A percentile compares a stretch with the other conserved stretches of the same genome.
Conservation (phyloP, 2,888 invertebrate species). For the Caenorhabditis wallacei region DNA sequence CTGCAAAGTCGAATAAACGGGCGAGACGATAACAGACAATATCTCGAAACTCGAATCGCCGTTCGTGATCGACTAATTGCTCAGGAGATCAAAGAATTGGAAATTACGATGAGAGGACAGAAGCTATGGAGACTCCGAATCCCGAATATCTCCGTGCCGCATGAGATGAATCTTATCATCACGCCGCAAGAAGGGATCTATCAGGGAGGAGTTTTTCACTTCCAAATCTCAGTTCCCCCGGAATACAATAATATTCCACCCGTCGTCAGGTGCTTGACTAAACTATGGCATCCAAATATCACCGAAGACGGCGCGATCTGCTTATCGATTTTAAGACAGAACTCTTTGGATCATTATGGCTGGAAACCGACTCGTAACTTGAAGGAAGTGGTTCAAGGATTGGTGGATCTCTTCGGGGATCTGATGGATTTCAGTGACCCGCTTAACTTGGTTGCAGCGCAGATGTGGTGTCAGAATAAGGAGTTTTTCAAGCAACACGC, state of each 20-base stretch:
- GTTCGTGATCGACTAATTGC: constrained; percentile 80
- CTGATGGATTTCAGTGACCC: constrained; percentile 93
- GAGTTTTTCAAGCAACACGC: constrained; percentile 67
- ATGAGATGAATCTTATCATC: constrained; percentile 88
- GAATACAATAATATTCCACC: constrained; percentile 99
- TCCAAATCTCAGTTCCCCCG: constrained; percentile 91
- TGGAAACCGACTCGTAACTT: constrained; percentile 76
- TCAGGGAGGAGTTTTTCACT: constrained; percentile 92
- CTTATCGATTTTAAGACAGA: constrained; percentile 92
- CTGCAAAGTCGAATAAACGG: constrained; percentile 81
- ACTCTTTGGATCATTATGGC: constrained; percentile 92
- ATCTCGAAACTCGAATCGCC: constrained; percentile 76
- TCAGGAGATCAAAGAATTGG: constrained; percentile 89
- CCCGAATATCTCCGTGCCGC: constrained; percentile 90
- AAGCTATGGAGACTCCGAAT: constrained; percentile 89
- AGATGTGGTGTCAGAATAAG: constrained; percentile 64
- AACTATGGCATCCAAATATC: constrained; percentile 96
- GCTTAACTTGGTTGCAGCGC: constrained; percentile 86
- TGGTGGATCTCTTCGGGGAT: constrained; percentile 90
- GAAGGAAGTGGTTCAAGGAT: constrained; percentile 88
- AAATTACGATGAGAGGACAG: constrained; percentile 87
- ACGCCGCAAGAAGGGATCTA: constrained; percentile 92
- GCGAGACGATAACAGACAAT: constrained; percentile 78
- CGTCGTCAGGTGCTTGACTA: constrained; percentile 91
- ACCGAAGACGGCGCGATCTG: constrained; percentile 95